phyloP scores from a whole-genome alignment of 2,797 vertebrate species.

The Crax fasciolata region DNA sequence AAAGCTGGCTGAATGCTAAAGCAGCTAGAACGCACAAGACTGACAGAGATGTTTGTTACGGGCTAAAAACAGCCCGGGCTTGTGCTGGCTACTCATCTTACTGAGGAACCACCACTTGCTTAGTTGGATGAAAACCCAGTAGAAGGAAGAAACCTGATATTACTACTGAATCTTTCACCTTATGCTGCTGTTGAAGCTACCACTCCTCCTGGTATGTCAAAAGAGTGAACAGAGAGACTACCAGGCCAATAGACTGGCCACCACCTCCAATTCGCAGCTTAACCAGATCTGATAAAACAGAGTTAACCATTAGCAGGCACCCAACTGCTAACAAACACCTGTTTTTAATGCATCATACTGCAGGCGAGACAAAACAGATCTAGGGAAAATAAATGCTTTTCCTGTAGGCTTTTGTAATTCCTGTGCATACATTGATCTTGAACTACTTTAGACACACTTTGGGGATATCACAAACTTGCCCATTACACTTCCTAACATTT shows the following conservation, averaged over 20 bases:
- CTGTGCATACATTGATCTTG: neutral
- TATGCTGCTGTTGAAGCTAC: neutral
- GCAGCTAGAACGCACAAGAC: slow-evolving; percentile 1
- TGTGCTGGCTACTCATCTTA: neutral
- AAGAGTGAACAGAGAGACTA: neutral
- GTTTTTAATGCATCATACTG: neutral
- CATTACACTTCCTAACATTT: neutral
- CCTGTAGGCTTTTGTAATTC: neutral
- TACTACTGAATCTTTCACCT: slow-evolving; percentile 31
- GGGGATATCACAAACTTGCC: neutral
- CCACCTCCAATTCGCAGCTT: neutral
- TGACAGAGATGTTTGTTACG: slow-evolving; percentile 12
- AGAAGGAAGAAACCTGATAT: slow-evolving; percentile 16
- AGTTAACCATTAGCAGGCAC: neutral
- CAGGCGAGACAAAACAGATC: neutral
- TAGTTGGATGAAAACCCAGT: slow-evolving; percentile 30
- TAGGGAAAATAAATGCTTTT: neutral
- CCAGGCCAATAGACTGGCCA: neutral
- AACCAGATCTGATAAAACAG: neutral
- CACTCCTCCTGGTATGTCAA: neutral
- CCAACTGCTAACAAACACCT: neutral
- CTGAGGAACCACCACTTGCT: slow-evolving; percentile 42
- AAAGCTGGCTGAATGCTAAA: neutral
- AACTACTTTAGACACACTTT: neutral
- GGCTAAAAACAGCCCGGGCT: slow-evolving; percentile 8